phyloP scores from a whole-genome alignment of 2,113 vertebrate genomes.

The Ifrita kowaldi region DNA sequence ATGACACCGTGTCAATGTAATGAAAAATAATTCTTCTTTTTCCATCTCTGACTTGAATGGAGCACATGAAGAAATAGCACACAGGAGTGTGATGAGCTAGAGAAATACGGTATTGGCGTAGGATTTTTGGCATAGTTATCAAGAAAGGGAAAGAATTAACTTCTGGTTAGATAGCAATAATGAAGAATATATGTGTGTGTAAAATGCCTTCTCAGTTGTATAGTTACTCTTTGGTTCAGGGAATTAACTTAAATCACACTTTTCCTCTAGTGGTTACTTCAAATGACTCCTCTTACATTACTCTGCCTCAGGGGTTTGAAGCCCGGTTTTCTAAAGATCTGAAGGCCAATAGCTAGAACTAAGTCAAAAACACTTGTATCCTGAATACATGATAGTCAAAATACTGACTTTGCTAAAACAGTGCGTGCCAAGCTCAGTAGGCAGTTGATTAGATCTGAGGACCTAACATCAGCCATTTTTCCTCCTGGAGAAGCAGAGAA shows the following conservation, averaged over 20 bases:
- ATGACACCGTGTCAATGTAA: background rate
- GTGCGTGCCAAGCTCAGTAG: background rate
- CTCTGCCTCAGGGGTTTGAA: background rate
- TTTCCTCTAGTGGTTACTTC: background rate
- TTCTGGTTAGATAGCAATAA: background rate
- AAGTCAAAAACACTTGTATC: background rate
- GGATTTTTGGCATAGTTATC: background rate
- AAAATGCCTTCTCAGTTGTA: background rate
- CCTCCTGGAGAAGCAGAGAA: background rate
- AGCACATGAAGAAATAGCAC: background rate
- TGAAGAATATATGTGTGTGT: background rate
- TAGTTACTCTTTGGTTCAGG: background rate
- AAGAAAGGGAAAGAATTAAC: background rate
- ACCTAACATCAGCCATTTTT: background rate
- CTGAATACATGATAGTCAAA: background rate
- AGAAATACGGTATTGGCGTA: background rate
- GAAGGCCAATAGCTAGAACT: background rate
- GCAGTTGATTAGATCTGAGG: background rate
- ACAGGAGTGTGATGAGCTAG: background rate
- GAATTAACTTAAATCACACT: background rate
- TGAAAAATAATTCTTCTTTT: background rate
- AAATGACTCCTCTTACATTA: background rate
- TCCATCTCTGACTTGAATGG: background rate
- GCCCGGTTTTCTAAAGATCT: background rate
- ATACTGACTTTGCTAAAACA: background rate